Evolutionary conservation across 2,797 vertebrate genomes (phyloP).

Genomic region (Danio aesculapii): DNA sequence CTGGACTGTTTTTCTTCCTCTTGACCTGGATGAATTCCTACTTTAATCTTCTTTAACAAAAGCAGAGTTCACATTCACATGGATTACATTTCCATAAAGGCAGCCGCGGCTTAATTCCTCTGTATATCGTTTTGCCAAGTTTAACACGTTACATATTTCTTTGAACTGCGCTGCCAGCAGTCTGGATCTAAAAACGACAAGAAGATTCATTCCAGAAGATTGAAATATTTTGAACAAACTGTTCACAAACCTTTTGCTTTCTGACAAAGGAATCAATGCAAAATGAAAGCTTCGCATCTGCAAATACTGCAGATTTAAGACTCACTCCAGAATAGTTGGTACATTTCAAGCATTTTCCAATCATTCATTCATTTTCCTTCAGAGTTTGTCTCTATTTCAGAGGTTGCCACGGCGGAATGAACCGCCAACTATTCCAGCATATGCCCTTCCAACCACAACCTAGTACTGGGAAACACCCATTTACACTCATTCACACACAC

Average conservation of each 20-base stretch:
- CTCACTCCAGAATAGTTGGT: no score
- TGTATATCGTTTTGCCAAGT: slow-evolving; percentile 29
- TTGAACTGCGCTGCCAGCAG: slow-evolving; percentile 28
- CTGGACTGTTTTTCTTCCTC: slow-evolving; percentile 35
- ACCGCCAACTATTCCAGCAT: no score
- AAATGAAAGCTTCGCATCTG: slow-evolving; percentile 8
- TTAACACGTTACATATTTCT: slow-evolving; percentile 16
- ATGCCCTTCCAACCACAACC: no score
- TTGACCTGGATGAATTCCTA: slow-evolving; percentile 37
- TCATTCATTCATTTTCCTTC: no score
- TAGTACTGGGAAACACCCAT: no score
- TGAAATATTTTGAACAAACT: slow-evolving; percentile 42
- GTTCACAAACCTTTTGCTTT: slow-evolving; percentile 3
- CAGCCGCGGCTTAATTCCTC: slow-evolving; percentile 34
- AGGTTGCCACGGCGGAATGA: no score
- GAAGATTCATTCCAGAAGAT: slow-evolving; percentile 34
- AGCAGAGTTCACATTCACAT: slow-evolving; percentile 18
- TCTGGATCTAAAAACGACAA: slow-evolving; percentile 28
- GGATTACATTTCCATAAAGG: slow-evolving; percentile 32
- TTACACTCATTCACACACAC: no score
- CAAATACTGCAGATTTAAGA: neutral
- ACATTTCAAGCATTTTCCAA: no score
- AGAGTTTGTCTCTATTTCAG: no score
- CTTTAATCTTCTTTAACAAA: slow-evolving; percentile 28
- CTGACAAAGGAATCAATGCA: neutral